Base-by-base conservation (phyloP, 2,888 invertebrate species). In the Cryptocheilus praepositus region DNA sequence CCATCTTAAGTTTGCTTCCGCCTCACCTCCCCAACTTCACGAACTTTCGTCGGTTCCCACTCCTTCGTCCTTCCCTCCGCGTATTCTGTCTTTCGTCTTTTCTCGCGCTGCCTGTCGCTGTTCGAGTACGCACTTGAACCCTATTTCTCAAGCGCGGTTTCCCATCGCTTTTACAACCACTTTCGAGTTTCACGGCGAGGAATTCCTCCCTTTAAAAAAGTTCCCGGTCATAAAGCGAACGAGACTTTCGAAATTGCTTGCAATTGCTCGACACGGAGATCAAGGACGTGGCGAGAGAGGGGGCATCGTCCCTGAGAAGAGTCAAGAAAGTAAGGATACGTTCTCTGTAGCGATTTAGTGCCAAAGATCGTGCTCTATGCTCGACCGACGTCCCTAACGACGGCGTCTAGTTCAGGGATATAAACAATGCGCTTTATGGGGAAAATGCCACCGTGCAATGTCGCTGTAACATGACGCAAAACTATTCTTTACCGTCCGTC, bases 101-200 rank as follows among this genome's bases (percentile, higher is more conserved):
- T 25, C 16, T 0, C 22, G 11, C 53, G 15, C 53, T 21, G 21
- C 53, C 25, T 21, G 53, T 21, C 57, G 44, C 36, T 7, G 36
- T 36, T 36, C 36, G 36, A 36, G 36, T 36, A 36, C 36, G 36
- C 67, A 54, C 70, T 61, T 60, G 49, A 64, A 61, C 61, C 61
- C 60, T 62, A 56, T 71, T 53, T 54, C 51, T 16, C 54, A 62
- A 67, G 62, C 66, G 53, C 57, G 55, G 64, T 63, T 70, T 71
- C 53, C 45, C 51, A 46, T 46, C 57, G 36, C 60, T 64, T 69
- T 61, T 73, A 71, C 49, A 65, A 36, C 77, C 68, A 63, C 66
- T 67, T 73, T 62, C 59, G 57, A 60, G 72, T 64, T 70, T 36
- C 64, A 25, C 60, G 49, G 52, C 53, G 51, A 63, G 3, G 36